phyloP scores from a whole-genome alignment of 2,113 vertebrate genomes.

The Callipepla squamata region DNA sequence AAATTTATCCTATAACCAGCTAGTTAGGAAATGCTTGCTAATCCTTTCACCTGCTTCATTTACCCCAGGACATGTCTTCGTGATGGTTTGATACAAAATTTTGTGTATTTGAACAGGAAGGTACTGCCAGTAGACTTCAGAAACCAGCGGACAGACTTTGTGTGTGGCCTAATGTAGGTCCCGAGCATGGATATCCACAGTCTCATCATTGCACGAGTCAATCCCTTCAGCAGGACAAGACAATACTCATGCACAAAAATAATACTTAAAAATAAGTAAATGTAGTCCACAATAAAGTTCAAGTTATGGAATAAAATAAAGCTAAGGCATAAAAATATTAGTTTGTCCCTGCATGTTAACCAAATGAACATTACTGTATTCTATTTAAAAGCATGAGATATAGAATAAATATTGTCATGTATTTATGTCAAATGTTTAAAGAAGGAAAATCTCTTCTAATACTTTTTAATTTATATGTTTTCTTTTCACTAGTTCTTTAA shows the following conservation, averaged over 20 bases:
- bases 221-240: not conserved
- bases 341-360: not conserved
- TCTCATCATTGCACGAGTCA: not conserved
- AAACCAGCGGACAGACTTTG: not conserved
- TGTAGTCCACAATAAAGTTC: not conserved
- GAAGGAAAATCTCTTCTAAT: conserved; percentile 16
- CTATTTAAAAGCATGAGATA: not conserved
- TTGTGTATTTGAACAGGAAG: not conserved
- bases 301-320: not conserved
- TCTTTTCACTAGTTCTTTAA: conserved; percentile 23
- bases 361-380: not conserved
- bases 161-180: not conserved
- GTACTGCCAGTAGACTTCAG: not conserved
- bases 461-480: conserved; percentile 21
- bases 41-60: not conserved
- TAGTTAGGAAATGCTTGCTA: not conserved
- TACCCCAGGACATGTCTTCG: not conserved
- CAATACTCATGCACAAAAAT: not conserved
- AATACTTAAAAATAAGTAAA: not conserved
- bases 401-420: conserved; percentile 17
- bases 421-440: conserved; percentile 22
- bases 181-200: not conserved
- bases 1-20: not conserved
- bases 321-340: not conserved
- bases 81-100: not conserved